Conservation (phyloP, 2,113 vertebrate genomes). For the Oriolus oriolus region DNA sequence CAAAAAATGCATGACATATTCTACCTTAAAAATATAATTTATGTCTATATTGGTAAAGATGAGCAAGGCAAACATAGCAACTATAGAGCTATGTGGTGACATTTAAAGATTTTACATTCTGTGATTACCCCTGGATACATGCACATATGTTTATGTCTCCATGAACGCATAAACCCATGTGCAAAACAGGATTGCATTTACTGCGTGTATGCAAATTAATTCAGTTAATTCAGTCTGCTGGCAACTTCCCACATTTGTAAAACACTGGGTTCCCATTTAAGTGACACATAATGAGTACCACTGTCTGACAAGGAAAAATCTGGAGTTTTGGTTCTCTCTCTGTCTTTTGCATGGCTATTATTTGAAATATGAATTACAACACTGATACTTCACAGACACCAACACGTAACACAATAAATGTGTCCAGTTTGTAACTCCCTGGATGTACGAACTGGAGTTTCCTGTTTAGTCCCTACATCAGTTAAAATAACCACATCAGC, state of each 20-base stretch:
- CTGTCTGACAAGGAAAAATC: not conserved
- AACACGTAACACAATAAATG: not conserved
- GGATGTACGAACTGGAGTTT: not conserved
- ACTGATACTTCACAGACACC: not conserved
- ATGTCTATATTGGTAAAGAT: not conserved
- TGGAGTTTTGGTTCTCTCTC: not conserved
- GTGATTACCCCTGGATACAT: not conserved
- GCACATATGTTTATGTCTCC: not conserved
- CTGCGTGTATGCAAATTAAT: not conserved
- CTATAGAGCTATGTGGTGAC: not conserved
- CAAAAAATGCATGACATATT: not conserved
- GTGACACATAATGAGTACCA: conserved; percentile 17
- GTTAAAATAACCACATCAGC: not conserved
- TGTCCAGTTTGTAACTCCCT: not conserved
- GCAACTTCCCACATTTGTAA: not conserved
- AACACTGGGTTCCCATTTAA: not conserved
- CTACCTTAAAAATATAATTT: not conserved
- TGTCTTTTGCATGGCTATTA: not conserved
- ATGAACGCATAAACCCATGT: not conserved
- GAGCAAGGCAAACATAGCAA: not conserved
- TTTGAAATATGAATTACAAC: not conserved
- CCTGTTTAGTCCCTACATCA: not conserved
- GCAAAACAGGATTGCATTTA: not conserved
- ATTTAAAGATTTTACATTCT: not conserved
- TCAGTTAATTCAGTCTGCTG: not conserved